Conservation (phyloP, 2,113 vertebrate species). For the Corapipo altera region DNA sequence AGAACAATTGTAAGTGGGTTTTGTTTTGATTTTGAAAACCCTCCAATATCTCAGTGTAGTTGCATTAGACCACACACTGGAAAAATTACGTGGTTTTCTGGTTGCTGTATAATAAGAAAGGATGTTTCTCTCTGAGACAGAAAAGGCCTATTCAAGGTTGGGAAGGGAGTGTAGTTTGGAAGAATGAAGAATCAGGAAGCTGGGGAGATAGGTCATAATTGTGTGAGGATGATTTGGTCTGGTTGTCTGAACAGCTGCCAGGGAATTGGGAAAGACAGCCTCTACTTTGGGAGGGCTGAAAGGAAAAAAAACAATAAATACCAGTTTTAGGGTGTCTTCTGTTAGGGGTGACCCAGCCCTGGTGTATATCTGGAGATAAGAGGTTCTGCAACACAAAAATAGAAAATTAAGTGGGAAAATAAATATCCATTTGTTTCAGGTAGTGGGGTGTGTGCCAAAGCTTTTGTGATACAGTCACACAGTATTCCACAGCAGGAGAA, state of each 20-base stretch:
- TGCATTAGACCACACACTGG: conserved; percentile 65
- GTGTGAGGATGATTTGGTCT: background rate
- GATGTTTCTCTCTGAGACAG: conserved; percentile 39
- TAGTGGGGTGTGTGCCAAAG: background rate
- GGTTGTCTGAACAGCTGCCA: conserved; percentile 11
- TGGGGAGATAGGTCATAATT: conserved; percentile 13
- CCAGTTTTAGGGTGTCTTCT: background rate
- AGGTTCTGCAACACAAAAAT: background rate
- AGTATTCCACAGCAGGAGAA: background rate
- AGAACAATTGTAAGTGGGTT: conserved; percentile 66
- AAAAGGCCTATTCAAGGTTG: conserved; percentile 47
- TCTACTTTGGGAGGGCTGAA: background rate
- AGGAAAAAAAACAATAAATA: background rate
- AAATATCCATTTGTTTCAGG: background rate
- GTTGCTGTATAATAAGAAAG: conserved; percentile 42
- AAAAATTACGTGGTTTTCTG: conserved; percentile 55
- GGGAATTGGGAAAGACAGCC: background rate
- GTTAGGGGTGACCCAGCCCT: background rate
- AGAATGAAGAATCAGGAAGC: conserved; percentile 37
- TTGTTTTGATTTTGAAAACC: conserved; percentile 64
- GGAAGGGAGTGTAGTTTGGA: background rate
- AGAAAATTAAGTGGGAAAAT: background rate
- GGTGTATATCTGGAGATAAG: background rate
- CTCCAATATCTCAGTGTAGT: conserved; percentile 55
- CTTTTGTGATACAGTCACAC: background rate